Evolutionary conservation across 2,797 vertebrate species (phyloP), one percentile per base, ranked within the genome.

Genomic region (Bovichtus diacanthus): DNA sequence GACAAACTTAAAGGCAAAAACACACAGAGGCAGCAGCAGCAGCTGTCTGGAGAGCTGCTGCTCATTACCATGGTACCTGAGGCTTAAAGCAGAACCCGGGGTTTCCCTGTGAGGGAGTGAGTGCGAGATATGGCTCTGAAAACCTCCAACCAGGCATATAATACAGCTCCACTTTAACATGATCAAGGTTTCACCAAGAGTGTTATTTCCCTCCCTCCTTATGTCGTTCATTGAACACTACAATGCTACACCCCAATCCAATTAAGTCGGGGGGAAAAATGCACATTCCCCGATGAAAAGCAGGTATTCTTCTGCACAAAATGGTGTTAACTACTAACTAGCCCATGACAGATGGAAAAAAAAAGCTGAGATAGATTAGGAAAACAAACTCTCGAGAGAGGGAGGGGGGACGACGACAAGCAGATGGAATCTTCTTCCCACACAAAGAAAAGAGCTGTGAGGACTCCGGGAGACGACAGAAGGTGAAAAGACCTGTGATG

Each of bases 61-160:
- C 90, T 92, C 87, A 93, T 90, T 93, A 91, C 79, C 87, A 81
- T 75, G 82, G 75, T 85, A 93, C 88, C 91, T 76, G 76, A 85
- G 90, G 90, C 89, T 89, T 67, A 77, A 63, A 85, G 87, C 71
- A 85, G 41, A 65, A 80, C 65, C 31, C 15, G 74, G 85, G 87
- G 78, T 87, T 88, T 90, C 83, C 86, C 87, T 59, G 68, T 41
- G 53, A 79, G 60, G 81, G 73, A 71, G 67, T 12, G 38, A 80
- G 75, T 67, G 51, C n/a, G 21, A 81, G 74, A 53, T 47, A 9
- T 1, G 53, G 51, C 75, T 82, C 50, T 4, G 2, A 78, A 78
- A 80, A 73, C 67, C 81, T 50, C 68, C 75, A 72, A 56, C 23
- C 55, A 66, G 34, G 46, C 76, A 55, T 55, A 54, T 16, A 66